phyloP scores from a whole-genome alignment of 1,140 invertebrate genomes.

The Orius laevigatus region DNA sequence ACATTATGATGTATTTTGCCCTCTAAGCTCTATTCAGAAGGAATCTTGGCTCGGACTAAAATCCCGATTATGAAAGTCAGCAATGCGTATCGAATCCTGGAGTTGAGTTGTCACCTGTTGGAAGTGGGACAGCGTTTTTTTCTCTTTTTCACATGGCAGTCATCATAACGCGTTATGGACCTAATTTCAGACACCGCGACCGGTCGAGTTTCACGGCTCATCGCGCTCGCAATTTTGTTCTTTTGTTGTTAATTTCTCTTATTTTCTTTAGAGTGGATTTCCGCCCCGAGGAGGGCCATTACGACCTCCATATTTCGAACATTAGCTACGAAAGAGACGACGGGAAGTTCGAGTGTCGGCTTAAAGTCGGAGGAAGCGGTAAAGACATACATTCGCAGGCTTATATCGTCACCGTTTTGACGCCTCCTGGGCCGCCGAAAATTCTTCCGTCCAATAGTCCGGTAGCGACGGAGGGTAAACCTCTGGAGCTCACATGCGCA shows the following conservation, averaged over 20 bases:
- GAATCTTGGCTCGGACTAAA: no score
- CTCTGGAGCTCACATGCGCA: conserved; percentile 61
- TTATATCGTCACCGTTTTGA: conserved; percentile 69
- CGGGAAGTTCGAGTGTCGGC: conserved; percentile 75
- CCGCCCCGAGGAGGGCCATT: conserved; percentile 59
- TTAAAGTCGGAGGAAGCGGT: conserved; percentile 69
- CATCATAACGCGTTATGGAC: no score
- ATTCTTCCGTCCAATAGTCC: conserved; percentile 51
- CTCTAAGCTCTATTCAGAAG: no score
- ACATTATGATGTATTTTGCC: no score
- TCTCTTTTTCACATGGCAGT: no score
- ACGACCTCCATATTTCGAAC: conserved; percentile 73
- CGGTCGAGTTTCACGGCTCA: no score
- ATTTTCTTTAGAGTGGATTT: conserved; percentile 46
- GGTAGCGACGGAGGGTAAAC: conserved; percentile 60
- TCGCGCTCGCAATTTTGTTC: no score
- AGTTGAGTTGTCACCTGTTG: no score
- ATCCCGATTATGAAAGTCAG: no score
- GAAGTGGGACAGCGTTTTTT: no score
- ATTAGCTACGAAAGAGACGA: conserved; percentile 79
- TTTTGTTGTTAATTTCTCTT: background rate
- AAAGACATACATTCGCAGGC: conserved; percentile 65
- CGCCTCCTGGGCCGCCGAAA: conserved; percentile 58
- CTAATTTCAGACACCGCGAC: no score
- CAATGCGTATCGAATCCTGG: no score